Percentiles rank a stretch among this genome's conserved stretches.
Evolutionary conservation across 1,140 invertebrate genomes (phyloP).

Genomic region (Carcinoscorpius rotundicauda): DNA sequence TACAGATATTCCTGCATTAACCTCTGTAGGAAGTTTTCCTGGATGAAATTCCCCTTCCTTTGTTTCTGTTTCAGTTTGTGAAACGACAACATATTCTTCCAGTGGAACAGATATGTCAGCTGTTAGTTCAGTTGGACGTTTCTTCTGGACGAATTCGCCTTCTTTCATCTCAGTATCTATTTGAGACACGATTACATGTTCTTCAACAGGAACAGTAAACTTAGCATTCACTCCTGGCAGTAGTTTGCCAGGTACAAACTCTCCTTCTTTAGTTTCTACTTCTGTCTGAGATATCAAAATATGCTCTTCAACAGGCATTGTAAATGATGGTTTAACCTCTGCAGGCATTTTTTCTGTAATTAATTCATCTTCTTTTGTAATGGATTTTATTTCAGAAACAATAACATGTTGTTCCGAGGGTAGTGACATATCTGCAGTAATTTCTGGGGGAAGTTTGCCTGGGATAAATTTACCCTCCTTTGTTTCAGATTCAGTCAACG

Average conservation of each 20-base stretch:
- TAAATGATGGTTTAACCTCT: slow-evolving; percentile 5
- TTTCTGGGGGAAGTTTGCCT: slow-evolving; percentile 2
- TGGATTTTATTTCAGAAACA: slow-evolving; percentile 3
- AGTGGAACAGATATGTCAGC: slow-evolving; percentile 14
- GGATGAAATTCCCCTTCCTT: slow-evolving; percentile 12
- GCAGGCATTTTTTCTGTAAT: slow-evolving; percentile 5
- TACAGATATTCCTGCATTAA: slow-evolving; percentile 12
- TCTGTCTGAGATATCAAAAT: slow-evolving; percentile 14
- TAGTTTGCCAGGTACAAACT: not conserved
- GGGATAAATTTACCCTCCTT: slow-evolving; percentile 4
- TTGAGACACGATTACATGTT: slow-evolving; percentile 15
- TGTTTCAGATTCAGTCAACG: not conserved
- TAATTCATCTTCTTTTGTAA: slow-evolving; percentile 5
- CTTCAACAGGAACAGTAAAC: slow-evolving; percentile 12
- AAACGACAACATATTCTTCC: slow-evolving; percentile 13
- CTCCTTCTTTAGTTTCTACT: slow-evolving; percentile 15
- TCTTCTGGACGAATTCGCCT: slow-evolving; percentile 7
- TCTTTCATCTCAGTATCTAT: slow-evolving; percentile 11
- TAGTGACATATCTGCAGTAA: slow-evolving; percentile 2
- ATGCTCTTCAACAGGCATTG: slow-evolving; percentile 8
- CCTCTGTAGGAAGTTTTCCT: slow-evolving; percentile 7
- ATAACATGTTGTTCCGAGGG: slow-evolving; percentile 10
- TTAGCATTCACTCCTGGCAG: slow-evolving; percentile 3
- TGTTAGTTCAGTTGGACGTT: slow-evolving; percentile 8
- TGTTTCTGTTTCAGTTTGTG: slow-evolving; percentile 13